Base-by-base conservation (phyloP, 1,140 invertebrate genomes). In the Eumaeus atala region DNA sequence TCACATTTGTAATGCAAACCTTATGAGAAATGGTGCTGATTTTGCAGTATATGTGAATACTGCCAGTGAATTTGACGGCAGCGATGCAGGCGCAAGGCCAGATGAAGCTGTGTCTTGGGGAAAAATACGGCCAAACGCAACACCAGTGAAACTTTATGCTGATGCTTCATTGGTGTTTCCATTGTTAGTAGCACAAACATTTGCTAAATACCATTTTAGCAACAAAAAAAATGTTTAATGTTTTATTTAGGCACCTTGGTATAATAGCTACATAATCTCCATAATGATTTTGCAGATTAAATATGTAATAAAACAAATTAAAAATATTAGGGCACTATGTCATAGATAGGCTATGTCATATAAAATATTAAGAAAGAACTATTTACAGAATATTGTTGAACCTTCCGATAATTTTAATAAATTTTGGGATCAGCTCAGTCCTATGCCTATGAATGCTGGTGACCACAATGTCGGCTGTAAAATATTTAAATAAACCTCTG, bases 21-120 rank as follows among this genome's bases (percentile, higher is more conserved):
- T 98, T 53, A 98, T 98, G 97, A 92, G 98, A 67, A 99, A 99
- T 89, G 98, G 98, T n/a, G 96, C 97, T 11, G 97, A 99, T 84
- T 99, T 91, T 89, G 90, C 96, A 0, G 97, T 99, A 7, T 99
- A 95, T 88, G 88, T 99, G 3, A 99, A 99, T 82, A 99, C 98
- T n/a, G 94, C 94, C 1, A 93, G 93, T 28, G 98, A 99, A 88
- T 99, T 95, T 90, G 98, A 99, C 90, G 98, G 98, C 0, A 98
- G 97, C 84, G 98, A 99, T 84, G 95, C 97, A 61, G 98, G 98
- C 9, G 98, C 98, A 0, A 89, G 95, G 48, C 98, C 98, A 3
- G 98, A 99, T 89, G 98, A 99, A 89, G 98, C 98, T 0, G 91
- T 99, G 10, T 98, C 97, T 4, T 99, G 98, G 98, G 98, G 98